phyloP scores from a whole-genome alignment of 2,888 invertebrate genomes.

The Drosophila formosana region DNA sequence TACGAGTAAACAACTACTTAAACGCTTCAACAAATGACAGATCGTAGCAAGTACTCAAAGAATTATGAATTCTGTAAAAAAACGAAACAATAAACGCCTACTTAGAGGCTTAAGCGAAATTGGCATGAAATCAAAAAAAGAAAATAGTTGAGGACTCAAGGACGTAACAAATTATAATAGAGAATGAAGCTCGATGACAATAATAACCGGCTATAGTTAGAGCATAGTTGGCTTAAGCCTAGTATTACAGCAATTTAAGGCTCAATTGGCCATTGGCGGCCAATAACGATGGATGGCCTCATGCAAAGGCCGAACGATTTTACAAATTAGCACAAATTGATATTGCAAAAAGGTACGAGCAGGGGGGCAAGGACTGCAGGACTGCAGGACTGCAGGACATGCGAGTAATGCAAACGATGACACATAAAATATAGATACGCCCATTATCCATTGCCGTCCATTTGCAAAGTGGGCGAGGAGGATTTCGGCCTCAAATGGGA shows the following conservation, averaged over 20 bases:
- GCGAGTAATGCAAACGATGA: constrained; percentile 59
- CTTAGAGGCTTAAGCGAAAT: too few species aligned
- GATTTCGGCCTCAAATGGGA: constrained; percentile 27
- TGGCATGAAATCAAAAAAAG: too few species aligned
- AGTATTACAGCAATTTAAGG: constrained; percentile 5
- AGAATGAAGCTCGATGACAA: not conserved
- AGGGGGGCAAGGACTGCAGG: not conserved
- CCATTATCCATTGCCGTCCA: constrained; percentile 51
- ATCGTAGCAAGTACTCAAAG: too few species aligned
- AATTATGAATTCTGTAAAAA: too few species aligned
- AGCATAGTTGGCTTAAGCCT: not conserved
- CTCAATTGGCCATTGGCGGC: constrained; percentile 10
- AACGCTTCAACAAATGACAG: too few species aligned
- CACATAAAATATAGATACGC: constrained; percentile 66
- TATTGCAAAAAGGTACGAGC: not conserved
- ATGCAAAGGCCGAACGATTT: constrained; percentile 1
- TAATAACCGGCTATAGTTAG: not conserved
- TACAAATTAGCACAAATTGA: constrained; percentile 40
- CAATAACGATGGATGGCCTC: not conserved
- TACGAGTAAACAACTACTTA: too few species aligned
- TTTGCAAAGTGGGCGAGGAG: constrained; percentile 22
- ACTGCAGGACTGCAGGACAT: not conserved
- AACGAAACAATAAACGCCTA: too few species aligned
- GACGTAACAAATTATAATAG: not conserved
- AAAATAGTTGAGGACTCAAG: not conserved